phyloP scores from a whole-genome alignment of 92 coral and sea anemone genomes.

The Siderastrea siderea region DNA sequence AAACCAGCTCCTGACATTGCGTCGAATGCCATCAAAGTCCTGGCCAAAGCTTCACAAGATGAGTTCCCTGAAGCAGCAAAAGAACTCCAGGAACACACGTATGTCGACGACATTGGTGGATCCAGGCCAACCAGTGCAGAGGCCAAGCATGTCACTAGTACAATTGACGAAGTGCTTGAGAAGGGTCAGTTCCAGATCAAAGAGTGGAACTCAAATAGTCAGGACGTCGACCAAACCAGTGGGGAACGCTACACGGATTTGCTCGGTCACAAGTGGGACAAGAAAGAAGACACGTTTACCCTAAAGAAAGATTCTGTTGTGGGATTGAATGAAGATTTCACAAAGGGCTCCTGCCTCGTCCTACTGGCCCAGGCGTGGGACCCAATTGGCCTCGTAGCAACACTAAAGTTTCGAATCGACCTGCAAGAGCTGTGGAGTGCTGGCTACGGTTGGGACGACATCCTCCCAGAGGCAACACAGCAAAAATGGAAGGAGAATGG shows the following conservation, averaged over 20 bases:
- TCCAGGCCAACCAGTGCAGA: slow-evolving; percentile 38
- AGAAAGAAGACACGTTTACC: slow-evolving; percentile 34
- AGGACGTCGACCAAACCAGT: slow-evolving; percentile 41
- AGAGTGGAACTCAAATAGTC: slow-evolving; percentile 64
- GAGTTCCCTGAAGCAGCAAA: too few relatives aligned
- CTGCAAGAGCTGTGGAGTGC: slow-evolving; percentile 48
- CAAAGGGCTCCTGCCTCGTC: slow-evolving; percentile 70
- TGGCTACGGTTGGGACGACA: slow-evolving; percentile 41
- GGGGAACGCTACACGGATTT: slow-evolving; percentile 36
- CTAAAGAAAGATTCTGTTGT: slow-evolving; percentile 40
- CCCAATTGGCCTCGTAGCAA: slow-evolving; percentile 49
- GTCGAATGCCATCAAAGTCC: slow-evolving; percentile 46
- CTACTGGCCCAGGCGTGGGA: slow-evolving; percentile 47
- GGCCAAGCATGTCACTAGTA: slow-evolving; percentile 42
- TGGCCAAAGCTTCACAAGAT: slow-evolving; percentile 56
- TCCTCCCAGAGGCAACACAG: slow-evolving; percentile 33
- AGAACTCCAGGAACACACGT: too few relatives aligned
- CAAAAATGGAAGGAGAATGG: slow-evolving; percentile 28
- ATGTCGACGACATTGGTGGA: too few relatives aligned
- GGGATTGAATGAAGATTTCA: too few relatives aligned
- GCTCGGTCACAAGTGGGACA: slow-evolving; percentile 78
- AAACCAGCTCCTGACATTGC: slow-evolving; percentile 80
- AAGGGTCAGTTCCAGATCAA: too few relatives aligned
- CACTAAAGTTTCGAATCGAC: slow-evolving; percentile 45
- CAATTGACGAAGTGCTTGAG: too few relatives aligned